Evolutionary conservation across 2,888 invertebrate species (phyloP), one percentile per base, ranked within the genome.

Genomic region (Myopa testacea): DNA sequence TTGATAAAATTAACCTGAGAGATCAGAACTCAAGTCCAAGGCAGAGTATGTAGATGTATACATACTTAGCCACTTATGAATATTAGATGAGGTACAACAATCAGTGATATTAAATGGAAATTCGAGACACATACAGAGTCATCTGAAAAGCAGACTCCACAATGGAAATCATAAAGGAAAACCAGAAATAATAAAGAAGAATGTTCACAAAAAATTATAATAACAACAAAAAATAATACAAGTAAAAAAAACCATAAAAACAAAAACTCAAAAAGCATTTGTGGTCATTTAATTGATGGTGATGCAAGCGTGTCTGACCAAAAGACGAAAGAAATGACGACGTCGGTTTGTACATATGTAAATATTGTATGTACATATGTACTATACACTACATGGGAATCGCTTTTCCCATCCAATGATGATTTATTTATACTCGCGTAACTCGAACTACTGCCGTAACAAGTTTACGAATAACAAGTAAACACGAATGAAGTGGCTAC

Each of bases 281-380:
- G 73, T 40, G 73, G 14, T 73, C 60, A 73, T 38, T 73, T 62
- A 73, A 73, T 73, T 73, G 72, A 60, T 72, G 58, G 37, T 45
- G 52, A 63, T 26, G 38, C 65, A 65, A 37, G 16, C 34, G 16
- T 4, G 37, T 38, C 65, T 65, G 65, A 26, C 5, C 37, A 62
- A 16, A 14, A 58, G 19, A 34, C 62, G 26, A 8, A 26, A 26
- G 26, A 8, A 62, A 2, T 58, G 19, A 14, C 58, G 19, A n/a
- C 58, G 19, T 26, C 26, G 26, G 26, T 2, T 26, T 26, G 26
- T 26, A 2, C 26, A 26, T 26, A 26, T 26, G 26, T 26, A 26
- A 26, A 26, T 26, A 26, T 26, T 26, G 26, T 2, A 26, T 26
- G 26, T 55, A 16, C 16, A 16, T 55, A 16, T 55, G 65, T 65